Base-by-base conservation (phyloP, 2,113 vertebrate genomes). In the Psilopsiagon aymara region DNA sequence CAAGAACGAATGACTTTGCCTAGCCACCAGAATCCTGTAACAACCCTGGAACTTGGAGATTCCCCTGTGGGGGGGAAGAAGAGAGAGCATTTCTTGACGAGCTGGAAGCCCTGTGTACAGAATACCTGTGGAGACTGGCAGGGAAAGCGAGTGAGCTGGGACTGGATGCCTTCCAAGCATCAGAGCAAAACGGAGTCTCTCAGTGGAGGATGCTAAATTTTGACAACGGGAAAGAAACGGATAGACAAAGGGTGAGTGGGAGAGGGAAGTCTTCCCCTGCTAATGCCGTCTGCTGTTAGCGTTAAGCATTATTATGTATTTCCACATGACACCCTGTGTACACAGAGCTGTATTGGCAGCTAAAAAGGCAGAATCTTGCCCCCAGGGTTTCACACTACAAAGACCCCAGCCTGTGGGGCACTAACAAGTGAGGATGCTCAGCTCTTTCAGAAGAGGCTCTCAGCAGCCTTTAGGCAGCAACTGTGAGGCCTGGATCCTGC, bases 91-190 rank as follows among this genome's bases (percentile, higher is more conserved):
- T 94, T 91, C 94, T 92, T 74, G 82, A 94, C 92, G 95, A 93
- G 66, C 78, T 97, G 90, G 86, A 95, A 97, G 82, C 79, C 91
- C 93, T 96, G 86, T 96, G 94, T 94, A 91, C 83, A 47, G 29
- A 94, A 75, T 88, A 90, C 97, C 98, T 94, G 96, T 96, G 93
- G 97, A 88, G 97, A 93, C 87, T 97, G 97, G 96, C 95, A 97
- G 95, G 90, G 91, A 91, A 93, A 93, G 52, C 1, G 10, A 88
- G 83, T 37, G 80, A 95, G 93, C 52, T 81, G 96, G 73, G 90
- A 85, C 91, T 97, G 97, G 98, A 97, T 96, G 81, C 64, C 37
- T 96, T 98, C 97, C 98, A 98, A 94, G 86, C 89, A 87, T 33
- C 44, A 88, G 97, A 97, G 93, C 82, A 96, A 94, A 96, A 91